These are phyloP conservation scores for Fratercula arctica DNA, from an alignment of 2,797 vertebrate genomes.

Conservation along the genomic window DNA sequence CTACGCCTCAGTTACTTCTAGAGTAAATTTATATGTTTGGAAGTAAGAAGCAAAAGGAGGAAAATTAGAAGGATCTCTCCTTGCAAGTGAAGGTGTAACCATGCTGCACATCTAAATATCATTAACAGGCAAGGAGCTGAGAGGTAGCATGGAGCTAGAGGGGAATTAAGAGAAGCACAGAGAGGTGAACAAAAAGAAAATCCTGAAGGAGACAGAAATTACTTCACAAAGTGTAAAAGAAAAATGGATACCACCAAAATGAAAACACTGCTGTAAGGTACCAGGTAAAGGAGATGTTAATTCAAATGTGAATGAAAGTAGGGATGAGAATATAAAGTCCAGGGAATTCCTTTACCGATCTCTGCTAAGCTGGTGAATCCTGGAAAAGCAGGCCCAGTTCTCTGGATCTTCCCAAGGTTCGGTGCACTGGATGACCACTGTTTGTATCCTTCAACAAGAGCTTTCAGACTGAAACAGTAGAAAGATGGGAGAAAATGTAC, in stretches of 20 bases:
- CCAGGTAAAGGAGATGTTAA: not conserved
- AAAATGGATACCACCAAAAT: not conserved
- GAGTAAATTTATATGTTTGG: not conserved
- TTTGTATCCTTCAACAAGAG: conserved; percentile 87
- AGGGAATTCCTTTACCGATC: conserved; percentile 82
- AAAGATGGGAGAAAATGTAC: conserved; percentile 8
- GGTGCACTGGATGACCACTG: conserved; percentile 94
- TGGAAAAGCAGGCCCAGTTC: conserved; percentile 87
- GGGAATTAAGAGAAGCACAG: not conserved
- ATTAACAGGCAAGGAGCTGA: not conserved
- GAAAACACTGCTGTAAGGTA: not conserved
- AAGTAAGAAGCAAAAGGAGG: not conserved
- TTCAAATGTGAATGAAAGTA: not conserved
- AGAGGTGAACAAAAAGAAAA: not conserved
- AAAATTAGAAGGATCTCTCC: not conserved
- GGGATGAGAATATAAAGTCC: not conserved
- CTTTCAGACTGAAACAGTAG: conserved; percentile 80
- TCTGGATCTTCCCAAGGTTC: conserved; percentile 90
- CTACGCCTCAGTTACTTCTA: not conserved
- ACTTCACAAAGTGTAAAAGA: not conserved
- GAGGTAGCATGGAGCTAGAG: not conserved
- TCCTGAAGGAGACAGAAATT: not conserved
- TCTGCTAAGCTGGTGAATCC: conserved; percentile 92
- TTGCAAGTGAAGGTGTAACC: not conserved
- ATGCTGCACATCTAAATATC: not conserved